Conservation (phyloP, 2,797 vertebrate species). For the Thamnophis elegans region DNA sequence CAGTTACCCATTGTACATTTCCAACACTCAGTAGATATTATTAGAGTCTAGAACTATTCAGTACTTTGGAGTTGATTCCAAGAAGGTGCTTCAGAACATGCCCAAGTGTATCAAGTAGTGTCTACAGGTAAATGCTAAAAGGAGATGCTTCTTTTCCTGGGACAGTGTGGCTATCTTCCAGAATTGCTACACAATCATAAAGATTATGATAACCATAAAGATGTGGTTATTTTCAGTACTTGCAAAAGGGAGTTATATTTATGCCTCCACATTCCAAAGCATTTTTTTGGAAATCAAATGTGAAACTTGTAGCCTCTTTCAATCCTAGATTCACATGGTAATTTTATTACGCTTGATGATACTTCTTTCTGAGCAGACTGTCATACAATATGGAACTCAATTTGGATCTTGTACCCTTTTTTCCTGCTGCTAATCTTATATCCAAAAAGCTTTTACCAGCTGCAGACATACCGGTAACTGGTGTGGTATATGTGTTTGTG, state of each 20-base stretch:
- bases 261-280: not conserved
- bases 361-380: not conserved
- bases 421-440: not conserved
- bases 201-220: not conserved
- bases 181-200: not conserved
- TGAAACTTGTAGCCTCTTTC: not conserved
- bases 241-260: not conserved
- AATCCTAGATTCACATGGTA: not conserved
- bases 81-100: not conserved
- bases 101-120: not conserved
- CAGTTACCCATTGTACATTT: not conserved
- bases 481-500: not conserved
- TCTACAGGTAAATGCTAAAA: not conserved
- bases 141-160: not conserved
- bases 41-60: not conserved
- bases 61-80: not conserved
- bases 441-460: not conserved
- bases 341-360: not conserved
- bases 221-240: not conserved
- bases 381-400: not conserved
- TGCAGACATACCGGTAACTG: not conserved
- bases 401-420: slow-evolving; percentile 28
- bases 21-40: not conserved
- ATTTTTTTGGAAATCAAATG: not conserved
- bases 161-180: not conserved